Evolutionary conservation across 2,797 vertebrate species (phyloP).

Genomic region (Dallia pectoralis): DNA sequence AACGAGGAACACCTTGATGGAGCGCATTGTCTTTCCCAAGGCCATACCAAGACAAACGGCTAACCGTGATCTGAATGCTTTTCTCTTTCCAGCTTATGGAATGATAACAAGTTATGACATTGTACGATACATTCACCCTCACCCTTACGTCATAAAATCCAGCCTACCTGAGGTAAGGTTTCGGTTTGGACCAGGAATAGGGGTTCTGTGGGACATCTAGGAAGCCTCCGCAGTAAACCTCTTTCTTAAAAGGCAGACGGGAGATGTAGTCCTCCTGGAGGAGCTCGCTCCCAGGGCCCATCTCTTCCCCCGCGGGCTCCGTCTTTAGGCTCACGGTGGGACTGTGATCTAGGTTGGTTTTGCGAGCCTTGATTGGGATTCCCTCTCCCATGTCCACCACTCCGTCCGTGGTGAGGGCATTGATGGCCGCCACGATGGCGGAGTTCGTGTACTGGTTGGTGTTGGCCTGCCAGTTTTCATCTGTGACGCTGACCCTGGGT

Average conservation of each 20-base stretch:
- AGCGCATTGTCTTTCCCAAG: constrained; percentile 22
- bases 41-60: constrained; percentile 3
- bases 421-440: constrained; percentile 84
- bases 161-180: constrained; percentile 81
- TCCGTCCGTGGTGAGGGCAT: constrained; percentile 83
- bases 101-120: not conserved
- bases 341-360: constrained; percentile 73
- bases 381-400: constrained; percentile 78
- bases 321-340: constrained; percentile 79
- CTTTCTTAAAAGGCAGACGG: constrained; percentile 79
- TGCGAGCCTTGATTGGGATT: constrained; percentile 81
- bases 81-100: not conserved
- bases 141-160: not conserved
- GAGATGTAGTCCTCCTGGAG: constrained; percentile 73
- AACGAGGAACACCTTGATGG: constrained; percentile 14
- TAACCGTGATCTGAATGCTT: not conserved
- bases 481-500: constrained; percentile 74
- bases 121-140: not conserved
- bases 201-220: constrained; percentile 81
- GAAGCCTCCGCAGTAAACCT: constrained; percentile 81
- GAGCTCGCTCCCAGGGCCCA: constrained; percentile 63
- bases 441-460: constrained; percentile 86
- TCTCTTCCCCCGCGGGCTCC: constrained; percentile 76
- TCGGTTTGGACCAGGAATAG: constrained; percentile 82
- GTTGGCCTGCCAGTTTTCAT: constrained; percentile 79